Conservation (phyloP, 2,888 invertebrate species). For the Gnatocerus cornutus region DNA sequence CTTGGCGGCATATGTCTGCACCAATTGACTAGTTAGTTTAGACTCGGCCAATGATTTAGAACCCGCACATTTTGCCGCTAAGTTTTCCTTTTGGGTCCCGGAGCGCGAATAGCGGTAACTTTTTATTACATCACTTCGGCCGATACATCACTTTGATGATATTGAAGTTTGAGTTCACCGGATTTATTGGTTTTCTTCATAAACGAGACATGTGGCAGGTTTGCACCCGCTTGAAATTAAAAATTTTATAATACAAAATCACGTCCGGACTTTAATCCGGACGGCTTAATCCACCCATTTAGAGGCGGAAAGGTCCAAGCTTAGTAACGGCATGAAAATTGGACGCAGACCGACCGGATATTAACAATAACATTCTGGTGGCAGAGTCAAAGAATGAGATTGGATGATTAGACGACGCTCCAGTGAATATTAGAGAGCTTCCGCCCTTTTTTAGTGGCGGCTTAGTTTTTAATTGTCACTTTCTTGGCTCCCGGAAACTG, state of each 20-base stretch:
- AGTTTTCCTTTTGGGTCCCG: constrained; percentile 22
- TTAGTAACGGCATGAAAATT: constrained; percentile 34
- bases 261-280: constrained; percentile 9
- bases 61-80: constrained; percentile 21
- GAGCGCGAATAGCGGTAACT: constrained; percentile 16
- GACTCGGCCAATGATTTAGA: constrained; percentile 42
- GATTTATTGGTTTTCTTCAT: constrained; percentile 26
- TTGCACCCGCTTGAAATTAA: constrained; percentile 6
- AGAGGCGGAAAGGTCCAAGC: constrained; percentile 13
- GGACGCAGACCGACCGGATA: constrained; percentile 31
- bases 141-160: constrained; percentile 14
- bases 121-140: constrained; percentile 29
- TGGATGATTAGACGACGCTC: constrained; percentile 17
- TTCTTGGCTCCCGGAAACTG: not conserved
- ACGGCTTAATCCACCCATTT: constrained; percentile 20
- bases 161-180: constrained; percentile 15
- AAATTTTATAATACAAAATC: constrained; percentile 11
- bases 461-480: constrained; percentile 2
- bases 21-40: constrained; percentile 40
- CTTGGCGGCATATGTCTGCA: constrained; percentile 37
- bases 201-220: not conserved
- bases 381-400: constrained; percentile 26
- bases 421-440: constrained; percentile 10
- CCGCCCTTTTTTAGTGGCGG: not conserved
- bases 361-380: constrained; percentile 32